Percentiles rank a stretch among this genome's conserved stretches.
These are phyloP conservation scores for Xestia rhomboidea DNA, from an alignment of 2,888 invertebrate genomes.

Conservation along the genomic window DNA sequence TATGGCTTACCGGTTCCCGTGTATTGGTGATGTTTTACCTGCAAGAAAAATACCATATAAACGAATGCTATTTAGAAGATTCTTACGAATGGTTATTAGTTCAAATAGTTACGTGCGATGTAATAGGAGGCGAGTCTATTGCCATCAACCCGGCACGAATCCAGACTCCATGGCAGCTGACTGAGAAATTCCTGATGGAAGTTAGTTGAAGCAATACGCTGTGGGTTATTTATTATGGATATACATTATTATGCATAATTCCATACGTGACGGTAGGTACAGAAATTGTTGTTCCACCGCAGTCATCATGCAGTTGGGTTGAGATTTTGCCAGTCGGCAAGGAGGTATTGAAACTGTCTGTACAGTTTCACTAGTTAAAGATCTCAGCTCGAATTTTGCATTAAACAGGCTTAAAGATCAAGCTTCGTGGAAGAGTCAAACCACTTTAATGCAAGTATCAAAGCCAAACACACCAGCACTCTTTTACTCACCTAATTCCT, in stretches of 20 bases:
- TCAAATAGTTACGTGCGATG: neutral
- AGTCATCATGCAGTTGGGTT: neutral
- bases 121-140: no score
- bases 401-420: neutral
- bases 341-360: no score
- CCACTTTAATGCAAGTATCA: neutral
- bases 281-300: no score
- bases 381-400: neutral
- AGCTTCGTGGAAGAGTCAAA: neutral
- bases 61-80: neutral
- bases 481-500: slow-evolving; percentile 70
- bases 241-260: neutral
- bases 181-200: no score
- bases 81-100: neutral
- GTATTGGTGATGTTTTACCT: slow-evolving; percentile 28
- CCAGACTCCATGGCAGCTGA: no score
- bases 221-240: no score
- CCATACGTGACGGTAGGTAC: neutral
- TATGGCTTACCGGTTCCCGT: slow-evolving; percentile 22
- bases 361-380: neutral
- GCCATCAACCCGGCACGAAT: no score
- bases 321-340: neutral
- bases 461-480: neutral
- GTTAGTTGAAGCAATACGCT: no score
- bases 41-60: slow-evolving; percentile 22